Evolutionary conservation across 1,140 invertebrate species (phyloP), one percentile per base, ranked within the genome.

Genomic region (Aphidius ervi): DNA sequence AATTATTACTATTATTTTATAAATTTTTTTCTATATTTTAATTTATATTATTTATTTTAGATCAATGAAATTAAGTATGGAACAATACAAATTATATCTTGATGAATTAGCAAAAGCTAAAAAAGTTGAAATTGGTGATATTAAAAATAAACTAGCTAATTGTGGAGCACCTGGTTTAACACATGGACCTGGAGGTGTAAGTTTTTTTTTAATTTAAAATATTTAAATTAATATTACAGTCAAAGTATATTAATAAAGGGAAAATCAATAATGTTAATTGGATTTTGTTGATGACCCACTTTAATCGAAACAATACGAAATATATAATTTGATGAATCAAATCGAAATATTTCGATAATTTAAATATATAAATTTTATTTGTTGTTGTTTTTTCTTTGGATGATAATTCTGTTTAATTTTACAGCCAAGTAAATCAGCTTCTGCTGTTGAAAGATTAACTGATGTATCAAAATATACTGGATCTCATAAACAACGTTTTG

Each of bases 381-480:
- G 2, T 48, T n/a, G 16, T 48, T n/a, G 20, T n/a, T 10, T 10
- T 43, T 10, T 10, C 4, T 43, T 9, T 43, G 1, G 42, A 43
- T 6, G 3, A 52, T 52, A 9, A 9, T 52, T 52, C 0, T 52
- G 8, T 37, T 48, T 8, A 5, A 1, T 52, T 58, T 66, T 61
- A 79, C 75, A 87, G 75, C 80, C 81, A 39, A 87, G 88, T 62
- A 88, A 87, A 23, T 80, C 81, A 40, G 86, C 87, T 0, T 86
- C 86, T 5, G 85, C 92, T 5, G 90, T 96, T 3, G 91, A 93
- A 59, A 83, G 94, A 57, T 73, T 99, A 64, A 98, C 95, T 7
- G 93, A 95, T 71, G 86, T 91, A 5, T 89, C 86, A 59, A 94
- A 93, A 74, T 97, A 94, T 78, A 95, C 93, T 0, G 94, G 93